A percentile compares a stretch with the other conserved stretches of the same genome.
Evolutionary conservation across 64 coral and sea anemone species (phyloP).

Genomic region (Montipora sp.): DNA sequence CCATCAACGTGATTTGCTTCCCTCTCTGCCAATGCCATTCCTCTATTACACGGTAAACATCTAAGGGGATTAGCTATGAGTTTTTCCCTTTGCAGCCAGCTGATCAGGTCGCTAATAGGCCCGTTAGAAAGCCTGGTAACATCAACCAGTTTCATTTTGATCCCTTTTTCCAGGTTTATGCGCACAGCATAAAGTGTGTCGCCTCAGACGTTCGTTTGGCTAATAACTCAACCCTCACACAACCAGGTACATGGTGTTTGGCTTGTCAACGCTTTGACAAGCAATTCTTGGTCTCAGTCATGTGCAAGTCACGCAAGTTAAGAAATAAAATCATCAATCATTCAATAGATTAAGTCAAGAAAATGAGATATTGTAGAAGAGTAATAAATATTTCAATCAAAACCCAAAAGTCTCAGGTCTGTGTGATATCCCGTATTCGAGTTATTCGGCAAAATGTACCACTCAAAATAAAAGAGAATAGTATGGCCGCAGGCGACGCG

Average conservation of each 20-base stretch:
- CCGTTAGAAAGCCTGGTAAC: not conserved
- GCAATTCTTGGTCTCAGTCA: not conserved
- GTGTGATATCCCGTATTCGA: too few relatives aligned
- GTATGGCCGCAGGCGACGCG: too few relatives aligned
- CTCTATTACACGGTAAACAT: not conserved
- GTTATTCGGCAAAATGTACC: not conserved
- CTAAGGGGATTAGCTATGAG: not conserved
- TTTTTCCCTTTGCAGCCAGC: not conserved
- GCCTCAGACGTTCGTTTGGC: slow-evolving; percentile 9
- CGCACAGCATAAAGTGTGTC: not conserved
- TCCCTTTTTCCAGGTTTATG: not conserved
- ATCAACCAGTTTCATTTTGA: not conserved
- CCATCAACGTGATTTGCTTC: too few relatives aligned
- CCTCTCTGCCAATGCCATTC: not conserved
- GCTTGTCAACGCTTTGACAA: not conserved
- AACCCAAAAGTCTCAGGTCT: too few relatives aligned
- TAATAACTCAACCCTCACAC: slow-evolving; percentile 6
- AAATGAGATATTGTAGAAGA: not conserved
- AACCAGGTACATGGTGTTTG: slow-evolving; percentile 4
- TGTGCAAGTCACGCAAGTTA: not conserved
- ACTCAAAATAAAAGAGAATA: too few relatives aligned
- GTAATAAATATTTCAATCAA: too few relatives aligned
- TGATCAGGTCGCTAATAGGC: not conserved
- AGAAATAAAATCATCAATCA: not conserved
- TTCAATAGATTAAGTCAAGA: not conserved